Conservation (phyloP, 2,888 invertebrate genomes). For the Cerceris ruficornis region DNA sequence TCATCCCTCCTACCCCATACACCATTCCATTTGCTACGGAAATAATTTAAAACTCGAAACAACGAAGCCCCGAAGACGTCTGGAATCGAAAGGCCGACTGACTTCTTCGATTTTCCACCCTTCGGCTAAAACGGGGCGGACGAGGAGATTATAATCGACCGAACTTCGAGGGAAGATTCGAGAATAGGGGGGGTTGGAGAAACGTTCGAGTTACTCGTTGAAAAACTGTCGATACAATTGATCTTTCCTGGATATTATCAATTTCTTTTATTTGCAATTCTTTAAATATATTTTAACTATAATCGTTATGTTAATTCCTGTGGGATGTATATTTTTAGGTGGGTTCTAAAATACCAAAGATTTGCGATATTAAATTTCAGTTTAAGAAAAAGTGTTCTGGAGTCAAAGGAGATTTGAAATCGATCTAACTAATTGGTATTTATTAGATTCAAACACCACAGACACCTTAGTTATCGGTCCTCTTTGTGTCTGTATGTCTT, state of each 20-base stretch:
- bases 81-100: conserved; percentile 12
- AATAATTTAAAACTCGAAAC: conserved; percentile 24
- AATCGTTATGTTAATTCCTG: neutral
- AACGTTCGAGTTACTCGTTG: neutral
- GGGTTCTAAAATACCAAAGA: neutral
- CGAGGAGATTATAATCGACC: conserved; percentile 1
- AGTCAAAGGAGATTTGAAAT: too few species aligned
- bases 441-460: too few species aligned
- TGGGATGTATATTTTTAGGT: neutral
- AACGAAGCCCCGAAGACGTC: conserved; percentile 1
- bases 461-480: too few species aligned
- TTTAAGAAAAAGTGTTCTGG: too few species aligned
- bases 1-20: neutral
- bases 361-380: neutral
- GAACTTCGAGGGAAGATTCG: neutral
- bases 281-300: too few species aligned
- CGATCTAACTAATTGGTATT: too few species aligned
- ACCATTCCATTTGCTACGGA: neutral
- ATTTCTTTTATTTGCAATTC: neutral
- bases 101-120: conserved; percentile 1
- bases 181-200: too few species aligned
- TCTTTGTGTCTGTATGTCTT: too few species aligned
- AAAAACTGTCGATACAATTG: conserved; percentile 12
- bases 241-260: neutral
- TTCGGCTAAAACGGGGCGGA: neutral